Percentiles rank a stretch among this genome's conserved stretches.
Conservation (phyloP, 2,113 vertebrate species). For the Scytalopus superciliaris region DNA sequence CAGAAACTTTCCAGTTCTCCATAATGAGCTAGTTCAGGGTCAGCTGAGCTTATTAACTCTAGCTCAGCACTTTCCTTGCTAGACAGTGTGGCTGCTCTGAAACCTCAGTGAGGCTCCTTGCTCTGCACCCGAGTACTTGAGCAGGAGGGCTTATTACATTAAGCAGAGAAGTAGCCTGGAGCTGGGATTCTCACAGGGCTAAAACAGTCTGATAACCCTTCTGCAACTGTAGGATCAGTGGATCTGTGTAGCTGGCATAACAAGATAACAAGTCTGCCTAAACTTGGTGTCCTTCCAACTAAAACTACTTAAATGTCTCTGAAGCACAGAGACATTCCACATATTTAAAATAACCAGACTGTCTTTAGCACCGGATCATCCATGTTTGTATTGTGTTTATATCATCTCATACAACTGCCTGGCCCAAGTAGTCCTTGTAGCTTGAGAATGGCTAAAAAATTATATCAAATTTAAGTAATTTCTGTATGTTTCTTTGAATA, state of each 20-base stretch:
- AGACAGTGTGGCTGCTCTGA: neutral
- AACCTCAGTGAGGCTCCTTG: neutral
- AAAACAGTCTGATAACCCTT: neutral
- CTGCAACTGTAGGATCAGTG: neutral
- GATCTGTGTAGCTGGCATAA: neutral
- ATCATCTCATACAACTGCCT: neutral
- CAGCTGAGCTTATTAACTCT: conserved; percentile 37
- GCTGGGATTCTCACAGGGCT: neutral
- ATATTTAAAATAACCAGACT: neutral
- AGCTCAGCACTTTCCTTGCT: neutral
- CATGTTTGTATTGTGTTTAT: neutral
- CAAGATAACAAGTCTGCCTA: neutral
- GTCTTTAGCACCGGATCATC: neutral
- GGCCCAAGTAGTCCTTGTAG: neutral
- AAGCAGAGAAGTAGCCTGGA: neutral
- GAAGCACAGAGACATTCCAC: neutral
- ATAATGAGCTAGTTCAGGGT: conserved; percentile 33
- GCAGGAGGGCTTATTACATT: neutral
- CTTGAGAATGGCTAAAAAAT: neutral
- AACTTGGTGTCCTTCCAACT: neutral
- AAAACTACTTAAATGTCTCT: neutral
- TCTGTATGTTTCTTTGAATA: neutral
- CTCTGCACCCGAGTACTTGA: neutral
- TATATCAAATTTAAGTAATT: neutral
- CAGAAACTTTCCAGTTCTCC: neutral